A percentile compares a stretch with the other conserved stretches of the same genome.
Conservation (phyloP, 2,888 invertebrate species). For the Tanypteryx hageni region DNA sequence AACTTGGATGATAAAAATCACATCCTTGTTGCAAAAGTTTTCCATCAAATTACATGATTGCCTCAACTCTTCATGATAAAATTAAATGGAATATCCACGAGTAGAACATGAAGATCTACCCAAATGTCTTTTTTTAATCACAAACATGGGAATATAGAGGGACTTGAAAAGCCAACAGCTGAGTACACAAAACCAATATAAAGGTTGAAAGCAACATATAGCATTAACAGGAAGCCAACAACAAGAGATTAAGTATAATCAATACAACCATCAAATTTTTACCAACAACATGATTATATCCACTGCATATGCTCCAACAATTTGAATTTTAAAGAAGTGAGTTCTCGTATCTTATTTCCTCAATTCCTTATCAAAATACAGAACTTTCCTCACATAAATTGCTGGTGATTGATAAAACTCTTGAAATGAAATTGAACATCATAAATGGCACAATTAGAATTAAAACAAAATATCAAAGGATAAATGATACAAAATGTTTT, state of each 20-base stretch:
- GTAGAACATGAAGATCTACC: background rate
- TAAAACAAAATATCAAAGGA: background rate
- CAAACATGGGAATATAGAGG: conserved; percentile 12
- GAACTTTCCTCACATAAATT: background rate
- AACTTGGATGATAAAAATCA: background rate
- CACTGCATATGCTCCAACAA: background rate
- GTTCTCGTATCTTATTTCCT: too few species aligned
- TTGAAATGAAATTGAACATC: background rate
- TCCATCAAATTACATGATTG: background rate
- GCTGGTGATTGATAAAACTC: background rate
- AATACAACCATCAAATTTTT: background rate
- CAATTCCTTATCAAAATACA: background rate
- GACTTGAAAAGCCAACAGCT: conserved; percentile 8
- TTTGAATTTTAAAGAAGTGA: too few species aligned
- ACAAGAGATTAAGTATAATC: conserved; percentile 3
- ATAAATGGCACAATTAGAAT: conserved; percentile 2
- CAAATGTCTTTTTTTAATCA: background rate
- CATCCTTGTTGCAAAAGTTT: background rate
- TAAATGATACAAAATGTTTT: background rate
- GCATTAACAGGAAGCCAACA: conserved; percentile 20
- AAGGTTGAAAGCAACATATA: conserved; percentile 24
- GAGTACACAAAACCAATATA: conserved; percentile 18
- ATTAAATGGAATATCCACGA: conserved; percentile 27
- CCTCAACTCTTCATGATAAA: background rate
- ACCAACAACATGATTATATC: background rate